Evolutionary conservation across 92 coral and sea anemone genomes (phyloP), one percentile per base, ranked within the genome.

Genomic region (Micromussa lordhowensis): DNA sequence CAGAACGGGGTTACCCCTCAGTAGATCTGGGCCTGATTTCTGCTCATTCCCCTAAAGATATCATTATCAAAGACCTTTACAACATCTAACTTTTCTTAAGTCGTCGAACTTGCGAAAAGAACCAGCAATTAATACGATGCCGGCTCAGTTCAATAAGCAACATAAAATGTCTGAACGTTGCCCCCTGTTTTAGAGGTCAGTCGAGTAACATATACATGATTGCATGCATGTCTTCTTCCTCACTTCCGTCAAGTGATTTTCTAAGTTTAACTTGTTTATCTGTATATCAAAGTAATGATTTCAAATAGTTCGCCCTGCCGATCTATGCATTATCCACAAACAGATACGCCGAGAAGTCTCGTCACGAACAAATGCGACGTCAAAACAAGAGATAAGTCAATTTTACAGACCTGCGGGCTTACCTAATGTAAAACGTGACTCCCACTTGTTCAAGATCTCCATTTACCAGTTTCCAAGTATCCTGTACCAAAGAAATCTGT

Each of bases 401-500:
- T 32, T 4, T 16, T 19, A 34, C 35, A 5, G 38, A 19, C 32
- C 22, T 32, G 40, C 49, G 13, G 10, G 36, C 26, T 44, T 77
- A 86, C 89, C 89, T 78, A 0, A 77, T 44, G 15, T 76, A 85
- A 31, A 85, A 85, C 44, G 61, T 66, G 12, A 76, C n/a, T 28
- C 88, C 88, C 2, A 85, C 58, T 55, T 85, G 74, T 61, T 77
- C 61, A 5, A 28, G 32, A 22, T 68, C 63, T 28, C 53, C 82
- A 24, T 76, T 85, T 13, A 77, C 88, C 0, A 28, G 21, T 48
- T 38, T 44, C 88, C 88, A 85, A 6, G 88, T 85, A 1, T 77
- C 66, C 8, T 85, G 88, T n/a, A 85, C 88, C 32, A 44, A 6
- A 0, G 76, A n/a, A 18, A 77, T 85, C 82, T 76, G 88, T 28